Conservation (phyloP, 2,113 vertebrate genomes). For the Mus spicilegus region DNA sequence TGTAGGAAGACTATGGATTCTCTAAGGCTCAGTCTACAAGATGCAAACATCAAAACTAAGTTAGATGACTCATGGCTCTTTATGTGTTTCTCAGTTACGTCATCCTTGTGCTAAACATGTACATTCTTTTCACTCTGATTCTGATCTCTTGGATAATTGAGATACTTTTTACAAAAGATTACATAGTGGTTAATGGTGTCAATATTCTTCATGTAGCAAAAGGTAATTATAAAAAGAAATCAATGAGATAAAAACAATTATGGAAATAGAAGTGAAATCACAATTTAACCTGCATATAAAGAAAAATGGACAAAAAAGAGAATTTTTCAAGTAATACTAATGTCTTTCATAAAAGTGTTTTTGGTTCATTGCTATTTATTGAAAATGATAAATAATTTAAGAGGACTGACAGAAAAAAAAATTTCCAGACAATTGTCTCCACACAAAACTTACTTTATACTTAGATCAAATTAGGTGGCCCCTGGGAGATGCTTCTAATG, state of each 20-base stretch:
- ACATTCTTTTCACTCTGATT: not conserved
- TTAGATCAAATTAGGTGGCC: conserved; percentile 60
- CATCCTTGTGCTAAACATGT: not conserved
- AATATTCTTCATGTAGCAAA: not conserved
- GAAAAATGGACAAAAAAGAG: conserved; percentile 22
- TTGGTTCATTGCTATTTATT: conserved; percentile 57
- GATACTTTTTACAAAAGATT: not conserved
- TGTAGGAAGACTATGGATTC: not conserved
- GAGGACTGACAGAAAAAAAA: conserved; percentile 53
- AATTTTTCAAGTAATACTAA: conserved; percentile 46
- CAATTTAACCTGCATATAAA: not conserved
- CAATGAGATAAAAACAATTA: not conserved
- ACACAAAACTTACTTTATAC: conserved; percentile 52
- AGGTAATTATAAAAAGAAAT: not conserved
- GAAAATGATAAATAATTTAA: conserved; percentile 71
- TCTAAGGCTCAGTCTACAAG: not conserved
- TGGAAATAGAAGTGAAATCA: conserved; percentile 25
- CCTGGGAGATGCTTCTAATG: conserved; percentile 36
- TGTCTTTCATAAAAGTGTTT: conserved; percentile 11
- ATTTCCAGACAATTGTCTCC: conserved; percentile 31
- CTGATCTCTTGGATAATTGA: not conserved
- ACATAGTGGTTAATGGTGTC: not conserved
- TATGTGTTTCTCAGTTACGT: not conserved
- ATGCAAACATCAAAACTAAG: not conserved
- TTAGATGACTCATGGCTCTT: not conserved